phyloP scores from a whole-genome alignment of 1,140 invertebrate species.

The Chlorops oryzae region DNA sequence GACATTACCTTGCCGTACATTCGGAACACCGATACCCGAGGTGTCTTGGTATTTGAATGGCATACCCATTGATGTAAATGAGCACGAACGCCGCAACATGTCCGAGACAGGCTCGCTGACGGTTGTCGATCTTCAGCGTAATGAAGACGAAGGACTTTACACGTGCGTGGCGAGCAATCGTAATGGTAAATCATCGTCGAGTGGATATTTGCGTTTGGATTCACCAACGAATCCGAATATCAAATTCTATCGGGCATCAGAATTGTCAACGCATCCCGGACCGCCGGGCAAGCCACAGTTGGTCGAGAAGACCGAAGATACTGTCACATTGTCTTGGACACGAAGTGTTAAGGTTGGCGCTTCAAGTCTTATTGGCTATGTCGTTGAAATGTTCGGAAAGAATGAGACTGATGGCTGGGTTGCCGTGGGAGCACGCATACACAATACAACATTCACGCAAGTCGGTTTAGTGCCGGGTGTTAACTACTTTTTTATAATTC shows the following conservation, averaged over 20 bases:
- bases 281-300: conserved; percentile 68
- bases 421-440: conserved; percentile 54
- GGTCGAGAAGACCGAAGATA: conserved; percentile 68
- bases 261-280: conserved; percentile 67
- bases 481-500: conserved; percentile 78
- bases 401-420: conserved; percentile 55
- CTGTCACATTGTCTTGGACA: conserved; percentile 75
- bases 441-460: conserved; percentile 59
- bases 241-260: conserved; percentile 71
- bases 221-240: conserved; percentile 77
- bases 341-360: conserved; percentile 71
- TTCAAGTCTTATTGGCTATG: conserved; percentile 74
- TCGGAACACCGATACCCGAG: conserved; percentile 66
- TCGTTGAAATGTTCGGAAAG: conserved; percentile 61
- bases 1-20: conserved; percentile 68
- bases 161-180: conserved; percentile 77
- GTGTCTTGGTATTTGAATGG: conserved; percentile 82
- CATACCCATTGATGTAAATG: conserved; percentile 57
- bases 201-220: conserved; percentile 69
- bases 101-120: conserved; percentile 65
- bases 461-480: conserved; percentile 64
- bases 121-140: conserved; percentile 67
- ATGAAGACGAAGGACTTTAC: conserved; percentile 68
- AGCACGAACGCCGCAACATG: conserved; percentile 59
- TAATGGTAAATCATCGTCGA: conserved; percentile 80